Conservation (phyloP, 2,888 invertebrate genomes). For the Entomobrya proxima region DNA sequence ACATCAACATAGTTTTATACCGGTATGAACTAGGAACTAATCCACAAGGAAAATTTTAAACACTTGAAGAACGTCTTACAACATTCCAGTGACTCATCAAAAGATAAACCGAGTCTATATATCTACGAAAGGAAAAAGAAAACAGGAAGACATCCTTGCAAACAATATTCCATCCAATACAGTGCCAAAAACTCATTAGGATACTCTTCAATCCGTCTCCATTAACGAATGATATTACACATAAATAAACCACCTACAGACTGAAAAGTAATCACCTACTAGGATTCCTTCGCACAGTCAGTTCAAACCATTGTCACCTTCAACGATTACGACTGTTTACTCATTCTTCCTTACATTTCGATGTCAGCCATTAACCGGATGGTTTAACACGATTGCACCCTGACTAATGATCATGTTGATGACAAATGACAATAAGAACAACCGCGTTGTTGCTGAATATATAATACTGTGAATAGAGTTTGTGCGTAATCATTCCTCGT, state of each 20-base stretch:
- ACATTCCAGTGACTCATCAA: conserved; percentile 5
- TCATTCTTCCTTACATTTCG: background rate
- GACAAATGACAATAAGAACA: conserved; percentile 40
- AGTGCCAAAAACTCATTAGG: conserved; percentile 9
- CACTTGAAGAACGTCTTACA: background rate
- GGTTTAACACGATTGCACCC: background rate
- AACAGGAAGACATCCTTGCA: background rate
- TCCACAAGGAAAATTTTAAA: background rate
- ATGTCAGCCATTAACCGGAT: conserved; percentile 11
- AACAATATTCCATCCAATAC: conserved; percentile 13
- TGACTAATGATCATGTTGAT: conserved; percentile 48
- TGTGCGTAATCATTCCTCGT: conserved; percentile 3
- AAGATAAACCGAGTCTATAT: background rate
- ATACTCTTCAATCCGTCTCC: background rate
- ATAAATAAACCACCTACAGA: background rate
- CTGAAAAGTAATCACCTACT: conserved; percentile 9
- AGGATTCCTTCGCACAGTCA: conserved; percentile 13
- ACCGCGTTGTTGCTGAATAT: conserved; percentile 1
- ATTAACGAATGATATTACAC: conserved; percentile 22
- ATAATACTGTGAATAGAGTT: background rate
- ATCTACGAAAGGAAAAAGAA: background rate
- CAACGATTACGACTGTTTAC: conserved; percentile 9
- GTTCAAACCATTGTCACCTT: background rate
- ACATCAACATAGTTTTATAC: background rate
- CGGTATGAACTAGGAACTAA: background rate